phyloP scores from a whole-genome alignment of 2,797 vertebrate species.

The Phoeniculus purpureus region DNA sequence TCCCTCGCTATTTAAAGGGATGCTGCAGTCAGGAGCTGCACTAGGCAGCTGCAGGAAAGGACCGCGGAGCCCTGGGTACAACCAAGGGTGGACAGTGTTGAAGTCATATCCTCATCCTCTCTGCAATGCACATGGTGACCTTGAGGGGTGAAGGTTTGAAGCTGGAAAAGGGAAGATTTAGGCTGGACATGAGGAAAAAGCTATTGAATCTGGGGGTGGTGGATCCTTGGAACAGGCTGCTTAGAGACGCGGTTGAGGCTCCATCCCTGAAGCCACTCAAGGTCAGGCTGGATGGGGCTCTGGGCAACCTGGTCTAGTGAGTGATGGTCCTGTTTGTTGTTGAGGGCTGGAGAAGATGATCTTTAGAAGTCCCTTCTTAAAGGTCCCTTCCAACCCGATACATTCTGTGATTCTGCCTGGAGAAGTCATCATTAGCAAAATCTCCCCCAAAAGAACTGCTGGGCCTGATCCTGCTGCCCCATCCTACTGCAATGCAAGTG shows the following conservation, averaged over 20 bases:
- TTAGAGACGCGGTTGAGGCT: too few species aligned
- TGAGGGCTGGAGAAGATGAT: too few species aligned
- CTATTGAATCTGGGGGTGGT: too few species aligned
- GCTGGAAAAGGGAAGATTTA: too few species aligned
- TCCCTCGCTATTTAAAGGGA: conserved; percentile 51
- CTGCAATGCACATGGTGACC: not conserved
- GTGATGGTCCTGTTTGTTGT: too few species aligned
- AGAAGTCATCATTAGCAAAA: not conserved
- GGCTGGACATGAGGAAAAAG: too few species aligned
- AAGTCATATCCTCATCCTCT: not conserved
- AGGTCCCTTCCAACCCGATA: too few species aligned
- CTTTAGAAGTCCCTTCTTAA: too few species aligned
- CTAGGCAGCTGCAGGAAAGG: not conserved
- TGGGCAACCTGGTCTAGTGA: too few species aligned
- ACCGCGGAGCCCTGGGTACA: not conserved
- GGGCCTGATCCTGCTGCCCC: not conserved
- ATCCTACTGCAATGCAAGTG: not conserved
- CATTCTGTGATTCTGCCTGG: not conserved
- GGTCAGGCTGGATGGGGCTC: too few species aligned
- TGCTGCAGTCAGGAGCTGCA: not conserved
- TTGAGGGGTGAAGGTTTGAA: not conserved
- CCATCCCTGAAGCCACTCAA: too few species aligned
- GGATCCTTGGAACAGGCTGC: too few species aligned
- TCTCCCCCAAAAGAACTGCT: not conserved
- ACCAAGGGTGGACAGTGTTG: not conserved